Evolutionary conservation across 1,140 invertebrate species (phyloP).

Genomic region (Anastrepha obliqua): DNA sequence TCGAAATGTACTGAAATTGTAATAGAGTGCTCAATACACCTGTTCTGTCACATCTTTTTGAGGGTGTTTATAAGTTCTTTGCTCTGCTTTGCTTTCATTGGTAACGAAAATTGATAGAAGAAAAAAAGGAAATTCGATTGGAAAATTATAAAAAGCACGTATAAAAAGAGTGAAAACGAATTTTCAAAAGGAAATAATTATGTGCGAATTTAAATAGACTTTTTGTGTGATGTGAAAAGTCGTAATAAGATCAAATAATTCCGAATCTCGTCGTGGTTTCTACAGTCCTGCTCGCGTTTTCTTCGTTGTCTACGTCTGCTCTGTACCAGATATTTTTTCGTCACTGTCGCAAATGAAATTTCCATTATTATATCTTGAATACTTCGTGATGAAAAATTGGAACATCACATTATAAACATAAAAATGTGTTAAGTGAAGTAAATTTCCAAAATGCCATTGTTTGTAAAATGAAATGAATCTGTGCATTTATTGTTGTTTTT

Average conservation of each 20-base stretch:
- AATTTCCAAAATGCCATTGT: neutral
- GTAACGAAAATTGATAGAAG: neutral
- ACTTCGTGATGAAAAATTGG: neutral
- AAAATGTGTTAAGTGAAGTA: neutral
- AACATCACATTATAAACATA: conserved; percentile 1
- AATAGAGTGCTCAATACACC: conserved; percentile 51
- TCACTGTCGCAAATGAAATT: neutral
- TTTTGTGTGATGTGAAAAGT: neutral
- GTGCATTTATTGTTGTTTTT: neutral
- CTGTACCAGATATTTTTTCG: conserved; percentile 10
- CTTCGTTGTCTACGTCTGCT: conserved; percentile 10
- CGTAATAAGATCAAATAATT: neutral
- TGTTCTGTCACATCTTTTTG: conserved; percentile 56
- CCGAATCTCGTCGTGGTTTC: neutral
- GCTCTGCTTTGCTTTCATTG: neutral
- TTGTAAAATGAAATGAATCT: neutral
- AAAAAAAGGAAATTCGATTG: conserved; percentile 20
- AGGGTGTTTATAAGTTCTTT: conserved; percentile 56
- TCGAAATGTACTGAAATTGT: neutral
- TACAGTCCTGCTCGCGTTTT: conserved; percentile 1
- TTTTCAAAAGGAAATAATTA: neutral
- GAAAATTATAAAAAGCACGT: conserved; percentile 9
- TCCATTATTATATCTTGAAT: neutral
- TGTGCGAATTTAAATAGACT: neutral
- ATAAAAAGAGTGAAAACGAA: conserved; percentile 12